Evolutionary conservation across 2,113 vertebrate species (phyloP), one percentile per base, ranked within the genome.

Genomic region (Ammospiza caudacuta): DNA sequence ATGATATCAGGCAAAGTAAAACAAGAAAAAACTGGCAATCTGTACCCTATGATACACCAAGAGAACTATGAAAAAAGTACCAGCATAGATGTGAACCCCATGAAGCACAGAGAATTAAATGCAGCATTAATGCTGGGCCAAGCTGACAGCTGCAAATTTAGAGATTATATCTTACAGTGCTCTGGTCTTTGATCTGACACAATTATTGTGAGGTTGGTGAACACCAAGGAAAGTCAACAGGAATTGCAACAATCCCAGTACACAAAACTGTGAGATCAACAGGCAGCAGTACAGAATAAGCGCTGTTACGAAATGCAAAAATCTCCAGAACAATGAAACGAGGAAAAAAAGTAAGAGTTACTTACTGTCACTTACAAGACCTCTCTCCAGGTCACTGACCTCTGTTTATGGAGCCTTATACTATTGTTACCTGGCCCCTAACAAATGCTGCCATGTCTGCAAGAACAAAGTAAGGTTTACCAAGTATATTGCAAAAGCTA

Each of bases 291-390:
- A 81, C 11, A 66, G 46, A 87, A 66, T 27, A 58, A 43, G 7
- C 7, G 9, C 6, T 21, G 31, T 7, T 79, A 57, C n/a, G n/a
- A 28, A 89, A 86, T 15, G 21, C 5, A 74, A 52, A 74, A 67
- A 31, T 9, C 28, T 52, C 33, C 37, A 21, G 11, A 67, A 43
- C 5, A 37, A 47, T 3, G 4, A 74, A 69, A 75, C 2, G 3
- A 47, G 29, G 47, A 35, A 33, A 31, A 79, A 68, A 70, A 27
- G 2, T 9, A 67, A 72, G 47, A 28, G 37, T 37, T 37, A 37
- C 37, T 37, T 37, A 47, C 21, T 2, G 35, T 0, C 2, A 44
- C 11, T 59, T 67, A 6, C 0, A 18, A 54, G 20, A 68, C 29
- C 16, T 20, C 20, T 55, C 44, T 37, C 66, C 43, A 43, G 18